Conservation (phyloP, 2,797 vertebrate genomes). For the Anomalospiza imberbis region DNA sequence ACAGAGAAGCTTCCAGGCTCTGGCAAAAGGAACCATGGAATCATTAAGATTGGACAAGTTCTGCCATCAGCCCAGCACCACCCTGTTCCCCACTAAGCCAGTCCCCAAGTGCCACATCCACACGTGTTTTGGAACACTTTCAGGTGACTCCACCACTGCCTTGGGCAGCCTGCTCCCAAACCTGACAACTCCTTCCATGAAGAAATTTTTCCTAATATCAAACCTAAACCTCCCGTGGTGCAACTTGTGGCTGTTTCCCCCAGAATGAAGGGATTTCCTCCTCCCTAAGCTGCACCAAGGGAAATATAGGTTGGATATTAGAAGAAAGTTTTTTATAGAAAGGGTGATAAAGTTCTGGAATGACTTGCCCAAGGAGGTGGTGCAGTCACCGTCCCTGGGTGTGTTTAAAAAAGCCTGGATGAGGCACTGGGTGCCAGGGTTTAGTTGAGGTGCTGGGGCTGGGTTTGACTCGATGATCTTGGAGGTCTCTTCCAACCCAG, state of each 20-base stretch:
- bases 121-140: neutral
- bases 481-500: neutral
- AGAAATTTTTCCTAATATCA: neutral
- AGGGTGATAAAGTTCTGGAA: neutral
- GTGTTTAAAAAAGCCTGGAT: neutral
- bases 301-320: neutral
- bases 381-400: neutral
- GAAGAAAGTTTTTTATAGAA: neutral
- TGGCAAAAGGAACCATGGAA: neutral
- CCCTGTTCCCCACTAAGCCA: neutral
- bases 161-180: neutral
- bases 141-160: neutral
- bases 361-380: neutral
- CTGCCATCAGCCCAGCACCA: neutral
- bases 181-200: neutral
- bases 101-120: neutral
- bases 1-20: neutral
- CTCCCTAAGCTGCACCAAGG: neutral
- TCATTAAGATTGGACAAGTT: neutral
- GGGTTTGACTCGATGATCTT: neutral
- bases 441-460: neutral
- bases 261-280: neutral
- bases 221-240: neutral
- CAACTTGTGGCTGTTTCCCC: no score
- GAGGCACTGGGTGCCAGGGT: neutral